Evolutionary conservation across 2,797 vertebrate genomes (phyloP).

Genomic region (Myotis daubentonii): DNA sequence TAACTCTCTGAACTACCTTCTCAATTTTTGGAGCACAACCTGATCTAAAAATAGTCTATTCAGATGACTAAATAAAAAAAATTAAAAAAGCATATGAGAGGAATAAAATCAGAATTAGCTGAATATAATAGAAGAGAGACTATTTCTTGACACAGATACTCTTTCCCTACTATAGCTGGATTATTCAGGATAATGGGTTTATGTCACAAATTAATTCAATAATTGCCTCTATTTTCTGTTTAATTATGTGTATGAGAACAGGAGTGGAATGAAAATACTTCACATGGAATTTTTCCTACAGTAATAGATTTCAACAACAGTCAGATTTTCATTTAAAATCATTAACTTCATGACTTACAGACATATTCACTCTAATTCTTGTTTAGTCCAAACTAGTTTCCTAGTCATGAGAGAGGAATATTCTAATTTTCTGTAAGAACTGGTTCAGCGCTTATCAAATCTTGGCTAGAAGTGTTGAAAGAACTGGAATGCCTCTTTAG

Average conservation of each 20-base stretch:
- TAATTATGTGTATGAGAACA: not conserved
- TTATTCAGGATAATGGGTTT: not conserved
- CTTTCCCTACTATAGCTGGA: not conserved
- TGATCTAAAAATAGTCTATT: not conserved
- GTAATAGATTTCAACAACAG: not conserved
- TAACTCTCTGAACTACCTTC: not conserved
- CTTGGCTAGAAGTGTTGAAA: not conserved
- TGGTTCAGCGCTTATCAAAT: not conserved
- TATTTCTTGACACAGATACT: not conserved
- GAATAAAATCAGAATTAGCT: not conserved
- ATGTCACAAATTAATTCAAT: slow-evolving; percentile 8
- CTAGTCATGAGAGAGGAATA: not conserved
- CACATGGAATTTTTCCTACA: not conserved
- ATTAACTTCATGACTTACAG: not conserved
- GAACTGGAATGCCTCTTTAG: not conserved
- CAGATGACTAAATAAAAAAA: not conserved
- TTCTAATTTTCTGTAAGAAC: not conserved
- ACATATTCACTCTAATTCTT: not conserved
- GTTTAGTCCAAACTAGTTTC: not conserved
- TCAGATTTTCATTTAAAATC: not conserved
- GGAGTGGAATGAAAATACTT: not conserved
- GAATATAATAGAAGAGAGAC: not conserved
- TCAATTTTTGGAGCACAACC: not conserved
- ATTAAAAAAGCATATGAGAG: not conserved
- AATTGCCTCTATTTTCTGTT: not conserved